Conservation (phyloP, 2,888 invertebrate species). For the Agriopis aurantiaria region DNA sequence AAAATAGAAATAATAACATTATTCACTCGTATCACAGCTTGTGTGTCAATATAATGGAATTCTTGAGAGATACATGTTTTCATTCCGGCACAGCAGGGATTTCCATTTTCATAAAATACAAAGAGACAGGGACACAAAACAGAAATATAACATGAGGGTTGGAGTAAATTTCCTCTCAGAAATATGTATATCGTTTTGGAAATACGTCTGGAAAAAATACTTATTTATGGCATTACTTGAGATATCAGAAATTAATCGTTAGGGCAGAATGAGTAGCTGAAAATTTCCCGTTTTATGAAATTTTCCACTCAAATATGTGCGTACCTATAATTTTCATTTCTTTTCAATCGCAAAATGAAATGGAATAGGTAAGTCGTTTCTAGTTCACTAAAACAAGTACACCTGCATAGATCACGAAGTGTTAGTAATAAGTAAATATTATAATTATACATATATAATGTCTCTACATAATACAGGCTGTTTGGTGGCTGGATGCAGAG, state of each 20-base stretch:
- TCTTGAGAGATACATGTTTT: conserved; percentile 29
- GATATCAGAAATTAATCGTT: not conserved
- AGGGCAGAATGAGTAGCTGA: not conserved
- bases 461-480: too few relatives aligned
- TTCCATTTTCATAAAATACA: conserved; percentile 32
- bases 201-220: conserved; percentile 9
- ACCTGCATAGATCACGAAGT: too few relatives aligned
- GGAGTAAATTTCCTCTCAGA: conserved; percentile 20
- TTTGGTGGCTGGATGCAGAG: too few relatives aligned
- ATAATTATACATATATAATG: too few relatives aligned
- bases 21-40: conserved; percentile 9
- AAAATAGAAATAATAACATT: not conserved
- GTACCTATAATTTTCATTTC: too few relatives aligned
- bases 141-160: conserved; percentile 15
- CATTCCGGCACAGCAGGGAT: conserved; percentile 33
- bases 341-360: too few relatives aligned
- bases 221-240: conserved; percentile 2
- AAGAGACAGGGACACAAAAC: conserved; percentile 20
- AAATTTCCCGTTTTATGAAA: too few relatives aligned
- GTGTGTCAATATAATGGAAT: conserved; percentile 31
- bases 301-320: too few relatives aligned
- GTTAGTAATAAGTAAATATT: too few relatives aligned
- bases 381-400: too few relatives aligned
- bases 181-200: conserved; percentile 20
- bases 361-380: too few relatives aligned